Base-by-base conservation (phyloP, 2,797 vertebrate genomes). In the Threskiornis aethiopicus region DNA sequence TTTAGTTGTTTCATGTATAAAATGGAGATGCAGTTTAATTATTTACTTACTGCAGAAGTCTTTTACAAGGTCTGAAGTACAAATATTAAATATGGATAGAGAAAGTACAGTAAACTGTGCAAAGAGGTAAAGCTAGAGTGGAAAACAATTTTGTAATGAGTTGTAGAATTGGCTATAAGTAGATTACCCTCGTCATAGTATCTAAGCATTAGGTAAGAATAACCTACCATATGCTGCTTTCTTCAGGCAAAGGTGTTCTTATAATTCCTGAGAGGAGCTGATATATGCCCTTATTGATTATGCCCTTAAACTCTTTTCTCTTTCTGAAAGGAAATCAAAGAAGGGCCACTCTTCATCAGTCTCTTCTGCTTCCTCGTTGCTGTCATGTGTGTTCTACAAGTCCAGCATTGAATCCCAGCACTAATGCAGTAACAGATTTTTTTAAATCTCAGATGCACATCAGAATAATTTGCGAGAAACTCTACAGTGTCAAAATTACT, bases 371-470 rank as follows among this genome's bases (percentile, higher is more conserved):
- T 88, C 49, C 18, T 39, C 2, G 0, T 62, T 67, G 33, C 41
- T 83, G 11, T 39, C 11, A 0, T 82, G 37, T 66, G 25, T n/a
- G 33, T 62, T 85, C 51, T 57, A 2, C 37, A 46, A 1, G 0
- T 65, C 29, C 49, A 29, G 7, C 21, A 21, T 4, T 67, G 67
- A 77, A 42, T 62, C 39, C 33, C 59, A 73, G 57, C 42, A 14
- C 46, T 19, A 49, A 9, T 44, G 29, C 55, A 24, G 4, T 31
- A 44, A 51, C 12, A 49, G 62, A 29, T 67, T 69, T 52, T 79
- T 42, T 42, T 3, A 20, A 42, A 52, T 73, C 37, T 83, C n/a
- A 16, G 4, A 11, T 89, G 18, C 0, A 0, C 6, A 4, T 62
- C 39, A 70, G 41, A 83, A 39, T 70, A 71, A 82, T 69, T 47